These are phyloP conservation scores for Periplaneta americana DNA, from an alignment of 1,140 invertebrate genomes.

Conservation along the genomic window DNA sequence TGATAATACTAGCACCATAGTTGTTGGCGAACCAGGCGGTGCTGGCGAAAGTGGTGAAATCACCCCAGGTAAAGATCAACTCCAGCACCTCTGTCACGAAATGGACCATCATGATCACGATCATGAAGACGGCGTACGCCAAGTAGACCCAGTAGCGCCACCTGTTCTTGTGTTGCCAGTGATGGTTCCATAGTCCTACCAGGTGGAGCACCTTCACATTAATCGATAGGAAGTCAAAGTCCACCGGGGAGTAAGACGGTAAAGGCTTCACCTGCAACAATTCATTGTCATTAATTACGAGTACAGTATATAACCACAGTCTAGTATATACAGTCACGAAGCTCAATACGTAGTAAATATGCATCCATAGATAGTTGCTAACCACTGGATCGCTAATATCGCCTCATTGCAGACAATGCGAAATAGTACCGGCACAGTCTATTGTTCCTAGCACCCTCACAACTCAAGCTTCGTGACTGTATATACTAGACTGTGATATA, in stretches of 20 bases:
- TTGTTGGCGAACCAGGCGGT: not conserved
- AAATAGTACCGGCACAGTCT: too few species aligned
- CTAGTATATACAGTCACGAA: too few species aligned
- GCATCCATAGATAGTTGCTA: too few species aligned
- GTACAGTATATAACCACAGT: too few species aligned
- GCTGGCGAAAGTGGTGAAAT: not conserved
- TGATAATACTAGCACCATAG: not conserved
- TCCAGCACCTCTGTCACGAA: not conserved
- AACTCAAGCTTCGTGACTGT: too few species aligned
- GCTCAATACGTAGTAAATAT: too few species aligned
- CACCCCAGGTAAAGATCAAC: not conserved
- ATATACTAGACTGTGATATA: too few species aligned
- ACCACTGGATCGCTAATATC: too few species aligned
- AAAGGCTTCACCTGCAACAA: not conserved
- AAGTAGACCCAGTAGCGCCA: not conserved
- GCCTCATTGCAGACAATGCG: too few species aligned
- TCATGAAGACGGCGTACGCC: not conserved
- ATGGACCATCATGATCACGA: not conserved
- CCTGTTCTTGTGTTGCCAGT: not conserved
- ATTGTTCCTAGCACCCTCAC: too few species aligned
- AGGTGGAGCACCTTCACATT: not conserved
- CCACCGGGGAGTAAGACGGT: not conserved
- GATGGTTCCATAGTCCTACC: not conserved
- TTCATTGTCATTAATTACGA: too few species aligned
- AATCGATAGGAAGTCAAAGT: not conserved